Percentiles rank a stretch among this genome's conserved stretches.
phyloP scores from a whole-genome alignment of 1,140 invertebrate genomes.

The Neuroterus valhalla region DNA sequence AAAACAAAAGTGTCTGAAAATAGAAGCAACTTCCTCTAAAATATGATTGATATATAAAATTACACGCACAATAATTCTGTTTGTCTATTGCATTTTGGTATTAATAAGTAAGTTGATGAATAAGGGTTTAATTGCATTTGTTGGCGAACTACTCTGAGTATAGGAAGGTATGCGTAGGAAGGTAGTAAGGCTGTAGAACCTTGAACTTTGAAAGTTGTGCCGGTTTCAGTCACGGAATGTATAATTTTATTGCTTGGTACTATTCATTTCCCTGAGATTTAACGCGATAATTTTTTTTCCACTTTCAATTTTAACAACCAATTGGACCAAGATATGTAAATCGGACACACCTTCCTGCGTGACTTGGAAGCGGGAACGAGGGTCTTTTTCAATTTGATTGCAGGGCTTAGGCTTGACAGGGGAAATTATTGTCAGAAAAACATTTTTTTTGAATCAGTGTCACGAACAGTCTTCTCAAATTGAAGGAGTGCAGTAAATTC shows the following conservation, averaged over 20 bases:
- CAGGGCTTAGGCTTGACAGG: background rate
- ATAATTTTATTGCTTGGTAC: constrained; percentile 35
- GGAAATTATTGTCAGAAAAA: background rate
- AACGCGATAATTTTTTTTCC: constrained; percentile 10
- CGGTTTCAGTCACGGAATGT: constrained; percentile 50
- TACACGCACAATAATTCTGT: too few relatives aligned
- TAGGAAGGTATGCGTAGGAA: background rate
- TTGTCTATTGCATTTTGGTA: too few relatives aligned
- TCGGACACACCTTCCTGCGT: background rate
- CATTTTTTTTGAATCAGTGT: background rate
- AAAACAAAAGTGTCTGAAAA: background rate
- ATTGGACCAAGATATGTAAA: constrained; percentile 11
- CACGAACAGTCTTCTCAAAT: background rate
- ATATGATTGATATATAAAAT: too few relatives aligned
- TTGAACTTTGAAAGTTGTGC: constrained; percentile 53
- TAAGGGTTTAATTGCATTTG: background rate
- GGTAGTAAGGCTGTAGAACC: constrained; percentile 32
- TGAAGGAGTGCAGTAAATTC: background rate
- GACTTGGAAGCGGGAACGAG: background rate
- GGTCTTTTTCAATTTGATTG: background rate
- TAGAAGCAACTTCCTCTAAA: too few relatives aligned
- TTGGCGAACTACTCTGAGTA: background rate
- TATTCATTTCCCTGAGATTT: background rate
- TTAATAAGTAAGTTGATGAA: too few relatives aligned
- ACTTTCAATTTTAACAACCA: background rate